Conservation (phyloP, 2,797 vertebrate species). For the Chromis chromis region DNA sequence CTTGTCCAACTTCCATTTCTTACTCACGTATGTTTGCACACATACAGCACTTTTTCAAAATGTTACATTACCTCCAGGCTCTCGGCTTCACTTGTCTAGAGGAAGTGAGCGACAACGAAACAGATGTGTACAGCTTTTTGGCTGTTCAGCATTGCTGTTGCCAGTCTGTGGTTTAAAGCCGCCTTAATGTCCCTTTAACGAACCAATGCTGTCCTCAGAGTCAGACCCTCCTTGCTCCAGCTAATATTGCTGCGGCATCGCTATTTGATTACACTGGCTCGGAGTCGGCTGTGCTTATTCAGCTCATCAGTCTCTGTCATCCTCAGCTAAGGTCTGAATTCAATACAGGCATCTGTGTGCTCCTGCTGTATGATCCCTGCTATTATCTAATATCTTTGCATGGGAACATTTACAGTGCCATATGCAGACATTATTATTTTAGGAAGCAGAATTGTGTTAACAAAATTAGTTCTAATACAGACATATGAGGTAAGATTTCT, state of each 20-base stretch:
- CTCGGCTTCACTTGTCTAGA: not conserved
- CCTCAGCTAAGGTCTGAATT: conserved; percentile 53
- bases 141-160: not conserved
- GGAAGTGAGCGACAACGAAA: conserved; percentile 1
- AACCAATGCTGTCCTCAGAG: conserved; percentile 13
- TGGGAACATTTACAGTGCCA: conserved; percentile 13
- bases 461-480: not conserved
- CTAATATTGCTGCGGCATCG: conserved; percentile 53
- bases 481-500: not conserved
- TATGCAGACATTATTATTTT: conserved; percentile 16
- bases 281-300: conserved; percentile 59
- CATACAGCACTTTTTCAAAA: not conserved
- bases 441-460: not conserved
- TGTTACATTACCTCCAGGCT: not conserved
- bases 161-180: not conserved
- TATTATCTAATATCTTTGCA: conserved; percentile 24
- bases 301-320: conserved; percentile 69
- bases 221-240: conserved; percentile 1
- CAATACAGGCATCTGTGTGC: conserved; percentile 44
- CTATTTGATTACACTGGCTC: conserved; percentile 67
- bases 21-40: conserved; percentile 14
- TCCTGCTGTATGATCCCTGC: conserved; percentile 19
- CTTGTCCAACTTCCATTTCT: conserved; percentile 1
- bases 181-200: conserved; percentile 22
- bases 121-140: not conserved